Conservation (phyloP, 2,888 invertebrate genomes). For the Apotomis turbidana region DNA sequence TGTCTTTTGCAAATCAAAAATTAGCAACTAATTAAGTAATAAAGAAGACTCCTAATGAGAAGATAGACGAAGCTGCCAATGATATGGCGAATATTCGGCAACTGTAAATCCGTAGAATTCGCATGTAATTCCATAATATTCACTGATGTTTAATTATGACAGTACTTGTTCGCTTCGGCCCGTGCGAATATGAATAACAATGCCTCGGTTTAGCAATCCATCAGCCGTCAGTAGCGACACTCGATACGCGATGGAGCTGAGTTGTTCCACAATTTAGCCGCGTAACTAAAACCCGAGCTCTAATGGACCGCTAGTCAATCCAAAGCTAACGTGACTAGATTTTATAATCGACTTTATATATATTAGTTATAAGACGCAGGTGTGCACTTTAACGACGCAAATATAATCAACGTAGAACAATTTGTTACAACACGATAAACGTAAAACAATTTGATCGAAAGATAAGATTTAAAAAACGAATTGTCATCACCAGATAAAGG, state of each 20-base stretch:
- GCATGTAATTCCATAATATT: too few relatives aligned
- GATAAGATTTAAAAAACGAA: background rate
- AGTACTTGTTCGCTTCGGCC: background rate
- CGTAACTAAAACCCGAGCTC: conserved; percentile 66
- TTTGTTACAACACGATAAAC: background rate
- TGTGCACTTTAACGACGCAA: background rate
- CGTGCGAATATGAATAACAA: conserved; percentile 11
- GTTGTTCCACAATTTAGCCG: conserved; percentile 77
- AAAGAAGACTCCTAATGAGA: too few relatives aligned
- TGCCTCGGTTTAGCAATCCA: conserved; percentile 49
- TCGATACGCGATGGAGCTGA: conserved; percentile 65
- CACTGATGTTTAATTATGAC: background rate
- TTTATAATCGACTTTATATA: conserved; percentile 16
- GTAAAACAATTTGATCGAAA: background rate
- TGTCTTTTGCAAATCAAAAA: too few relatives aligned
- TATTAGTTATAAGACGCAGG: background rate
- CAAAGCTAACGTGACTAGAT: conserved; percentile 29
- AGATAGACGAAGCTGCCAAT: too few relatives aligned
- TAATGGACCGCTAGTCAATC: conserved; percentile 63
- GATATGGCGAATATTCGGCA: too few relatives aligned
- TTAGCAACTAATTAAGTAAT: too few relatives aligned
- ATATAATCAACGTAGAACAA: background rate
- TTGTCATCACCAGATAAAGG: conserved; percentile 1
- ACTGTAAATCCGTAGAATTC: too few relatives aligned
- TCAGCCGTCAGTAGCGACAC: conserved; percentile 56